Evolutionary conservation across 2,797 vertebrate genomes (phyloP), one percentile per base, ranked within the genome.

Genomic region (Acomys russatus): DNA sequence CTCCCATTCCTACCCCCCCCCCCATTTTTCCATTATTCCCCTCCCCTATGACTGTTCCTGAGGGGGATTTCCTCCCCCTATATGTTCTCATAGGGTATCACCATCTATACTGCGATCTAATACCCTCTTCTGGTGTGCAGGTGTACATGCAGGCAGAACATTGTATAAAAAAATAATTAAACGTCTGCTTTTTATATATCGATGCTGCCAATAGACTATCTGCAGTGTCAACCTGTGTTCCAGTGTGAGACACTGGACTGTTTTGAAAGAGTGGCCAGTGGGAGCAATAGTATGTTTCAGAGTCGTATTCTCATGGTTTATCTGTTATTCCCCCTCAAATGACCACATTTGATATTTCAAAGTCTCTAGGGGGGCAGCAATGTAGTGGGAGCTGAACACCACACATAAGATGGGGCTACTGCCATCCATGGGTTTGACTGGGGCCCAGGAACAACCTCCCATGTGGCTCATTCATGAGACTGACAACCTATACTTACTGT

Each of bases 191-290:
- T 44, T 44, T 44, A 44, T 44, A 44, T 44, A 25, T 74, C 76
- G 61, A 44, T 56, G 15, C 61, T 87, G n/a, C 77, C 70, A 54
- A 15, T 10, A 11, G 1, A 38, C 70, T 35, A 93, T 18, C 54
- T 78, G 22, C 63, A 44, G 22, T 71, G 28, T 73, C n/a, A 77
- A 54, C 61, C 74, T 59, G 74, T 17, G 68, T 33, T 70, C 8
- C 9, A 61, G 77, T 89, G 56, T 83, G 11, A 25, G 70, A 56
- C 56, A 74, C 44, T 15, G 54, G 66, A 71, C 51, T 51, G 23
- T 90, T 90, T 94, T 79, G 91, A 68, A 91, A 79, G 54, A 54
- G 56, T 44, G 28, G 23, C 28, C 59, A 63, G 33, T 70, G 77
- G 22, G 59, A 74, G 68, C 59, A 88, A 78, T 66, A 30, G 6